These are phyloP conservation scores for Paracentrotus lividus DNA, from an alignment of 53 echinoderm and acorn worm genomes.

Conservation along the genomic window DNA sequence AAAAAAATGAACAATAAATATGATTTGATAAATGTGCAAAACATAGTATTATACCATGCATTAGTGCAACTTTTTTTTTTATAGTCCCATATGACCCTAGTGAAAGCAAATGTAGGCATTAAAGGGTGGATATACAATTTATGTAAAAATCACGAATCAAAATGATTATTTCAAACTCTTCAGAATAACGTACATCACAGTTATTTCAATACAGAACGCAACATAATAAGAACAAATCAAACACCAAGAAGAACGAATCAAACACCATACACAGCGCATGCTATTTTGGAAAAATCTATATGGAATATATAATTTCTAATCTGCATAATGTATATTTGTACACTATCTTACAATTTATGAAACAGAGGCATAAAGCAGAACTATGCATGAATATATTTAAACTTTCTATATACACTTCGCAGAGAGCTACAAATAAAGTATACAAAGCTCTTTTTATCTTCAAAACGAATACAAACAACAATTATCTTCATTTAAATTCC, in stretches of 20 bases:
- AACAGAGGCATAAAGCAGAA: slow-evolving; percentile 2
- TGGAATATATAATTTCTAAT: slow-evolving; percentile 45
- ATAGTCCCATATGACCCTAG: too few relatives aligned
- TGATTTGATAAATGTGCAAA: not conserved
- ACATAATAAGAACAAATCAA: not conserved
- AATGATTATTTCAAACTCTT: not conserved
- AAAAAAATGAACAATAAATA: slow-evolving; percentile 6
- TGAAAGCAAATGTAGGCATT: not conserved
- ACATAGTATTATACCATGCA: not conserved
- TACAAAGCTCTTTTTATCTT: not conserved
- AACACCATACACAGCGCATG: slow-evolving; percentile 17
- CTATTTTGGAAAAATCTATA: slow-evolving; percentile 1
- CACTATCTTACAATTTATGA: slow-evolving; percentile 49
- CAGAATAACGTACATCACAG: not conserved
- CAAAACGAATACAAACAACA: slow-evolving; percentile 8
- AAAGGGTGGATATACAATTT: not conserved
- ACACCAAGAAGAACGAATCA: not conserved
- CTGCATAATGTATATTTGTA: slow-evolving; percentile 45
- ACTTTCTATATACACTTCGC: slow-evolving; percentile 38
- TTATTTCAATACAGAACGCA: not conserved
- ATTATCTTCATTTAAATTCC: not conserved
- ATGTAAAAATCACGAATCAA: not conserved
- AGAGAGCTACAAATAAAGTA: not conserved
- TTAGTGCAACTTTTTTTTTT: not conserved
- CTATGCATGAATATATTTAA: not conserved